These are phyloP conservation scores for Polypedilum vanderplanki DNA, from an alignment of 1,140 invertebrate genomes.

Conservation along the genomic window DNA sequence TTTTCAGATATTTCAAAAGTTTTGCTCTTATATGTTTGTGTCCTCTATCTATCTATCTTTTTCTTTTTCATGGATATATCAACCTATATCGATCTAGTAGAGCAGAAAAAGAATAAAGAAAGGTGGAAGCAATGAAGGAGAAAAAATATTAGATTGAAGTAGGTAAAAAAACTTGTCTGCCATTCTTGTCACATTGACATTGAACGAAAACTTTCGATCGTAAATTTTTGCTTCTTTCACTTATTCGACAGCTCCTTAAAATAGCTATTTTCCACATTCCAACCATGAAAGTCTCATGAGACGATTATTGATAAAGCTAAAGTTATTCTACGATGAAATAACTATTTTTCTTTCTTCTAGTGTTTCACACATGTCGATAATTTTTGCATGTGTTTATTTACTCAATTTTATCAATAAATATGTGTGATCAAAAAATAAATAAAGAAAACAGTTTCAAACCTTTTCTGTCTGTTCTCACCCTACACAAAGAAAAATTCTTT, in stretches of 20 bases:
- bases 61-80: background rate
- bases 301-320: slow-evolving; percentile 15
- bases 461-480: background rate
- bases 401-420: background rate
- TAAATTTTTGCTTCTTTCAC: slow-evolving; percentile 4
- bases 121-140: background rate
- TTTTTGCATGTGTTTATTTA: background rate
- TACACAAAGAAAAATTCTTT: background rate
- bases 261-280: background rate
- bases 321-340: background rate
- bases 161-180: background rate
- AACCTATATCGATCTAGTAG: slow-evolving; percentile 17
- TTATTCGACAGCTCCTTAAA: background rate
- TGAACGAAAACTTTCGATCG: slow-evolving; percentile 22
- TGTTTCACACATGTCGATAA: background rate
- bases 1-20: background rate
- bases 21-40: too few relatives aligned
- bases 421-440: background rate
- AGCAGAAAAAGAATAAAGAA: background rate
- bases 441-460: background rate
- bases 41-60: background rate
- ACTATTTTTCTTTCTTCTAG: slow-evolving; percentile 7
- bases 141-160: background rate
- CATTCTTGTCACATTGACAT: slow-evolving; percentile 20
- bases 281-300: background rate